These are phyloP conservation scores for Chironomus tepperi DNA, from an alignment of 1,140 invertebrate species.

Conservation along the genomic window DNA sequence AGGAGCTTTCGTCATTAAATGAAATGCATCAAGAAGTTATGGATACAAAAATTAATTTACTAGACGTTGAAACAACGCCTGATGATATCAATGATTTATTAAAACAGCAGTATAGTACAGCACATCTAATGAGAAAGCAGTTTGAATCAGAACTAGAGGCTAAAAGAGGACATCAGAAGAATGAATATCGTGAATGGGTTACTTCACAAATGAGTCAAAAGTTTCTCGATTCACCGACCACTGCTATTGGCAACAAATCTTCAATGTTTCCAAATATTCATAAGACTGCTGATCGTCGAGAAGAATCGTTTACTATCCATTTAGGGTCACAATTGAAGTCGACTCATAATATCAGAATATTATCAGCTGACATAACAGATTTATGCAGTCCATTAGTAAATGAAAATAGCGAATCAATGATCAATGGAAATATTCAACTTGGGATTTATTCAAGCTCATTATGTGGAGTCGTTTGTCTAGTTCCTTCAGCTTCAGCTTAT, in stretches of 20 bases:
- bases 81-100: constrained; percentile 68
- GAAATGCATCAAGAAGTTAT: constrained; percentile 49
- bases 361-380: constrained; percentile 78
- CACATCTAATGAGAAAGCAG: constrained; percentile 63
- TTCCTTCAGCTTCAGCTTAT: constrained; percentile 50
- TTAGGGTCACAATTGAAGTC: constrained; percentile 96
- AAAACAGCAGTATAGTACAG: constrained; percentile 52
- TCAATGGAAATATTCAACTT: constrained; percentile 69
- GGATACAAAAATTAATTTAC: constrained; percentile 36
- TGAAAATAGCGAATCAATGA: background rate
- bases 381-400: constrained; percentile 53
- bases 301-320: constrained; percentile 97
- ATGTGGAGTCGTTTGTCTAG: constrained; percentile 77
- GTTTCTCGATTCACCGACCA: constrained; percentile 34
- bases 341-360: constrained; percentile 92
- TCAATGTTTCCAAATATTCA: constrained; percentile 37
- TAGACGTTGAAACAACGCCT: constrained; percentile 38
- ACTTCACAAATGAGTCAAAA: constrained; percentile 40
- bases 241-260: constrained; percentile 38
- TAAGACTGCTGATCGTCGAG: constrained; percentile 45
- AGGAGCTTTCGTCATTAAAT: constrained; percentile 53
- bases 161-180: constrained; percentile 64
- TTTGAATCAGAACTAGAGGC: constrained; percentile 70
- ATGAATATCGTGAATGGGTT: constrained; percentile 76
- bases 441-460: constrained; percentile 87